Conservation (phyloP, 2,113 vertebrate species). For the Vidua macroura region DNA sequence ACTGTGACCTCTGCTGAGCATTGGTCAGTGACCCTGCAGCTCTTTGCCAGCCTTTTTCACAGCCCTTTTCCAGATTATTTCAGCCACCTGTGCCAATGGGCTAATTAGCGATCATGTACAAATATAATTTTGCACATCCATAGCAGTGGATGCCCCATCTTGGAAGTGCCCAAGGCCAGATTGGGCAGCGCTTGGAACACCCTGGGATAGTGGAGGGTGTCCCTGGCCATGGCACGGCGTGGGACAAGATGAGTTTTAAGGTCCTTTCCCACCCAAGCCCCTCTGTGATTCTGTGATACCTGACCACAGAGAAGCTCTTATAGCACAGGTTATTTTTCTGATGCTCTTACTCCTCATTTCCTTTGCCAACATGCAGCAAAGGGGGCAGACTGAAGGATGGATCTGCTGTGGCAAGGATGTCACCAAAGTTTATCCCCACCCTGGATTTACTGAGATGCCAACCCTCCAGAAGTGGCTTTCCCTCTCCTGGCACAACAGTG, state of each 20-base stretch:
- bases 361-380: neutral
- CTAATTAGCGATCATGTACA: neutral
- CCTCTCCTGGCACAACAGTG: neutral
- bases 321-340: neutral
- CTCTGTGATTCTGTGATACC: no score
- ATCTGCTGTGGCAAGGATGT: neutral
- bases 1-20: neutral
- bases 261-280: neutral
- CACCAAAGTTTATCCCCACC: neutral
- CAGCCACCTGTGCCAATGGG: neutral
- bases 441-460: neutral
- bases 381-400: neutral
- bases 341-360: neutral
- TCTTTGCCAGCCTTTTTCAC: neutral
- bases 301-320: neutral
- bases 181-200: fast-evolving
- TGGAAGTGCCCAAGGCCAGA: neutral
- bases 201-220: neutral
- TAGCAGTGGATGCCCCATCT: neutral
- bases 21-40: neutral
- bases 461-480: neutral
- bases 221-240: neutral
- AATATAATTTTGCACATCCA: neutral
- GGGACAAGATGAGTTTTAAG: neutral
- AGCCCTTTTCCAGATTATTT: neutral